Evolutionary conservation across 2,797 vertebrate genomes (phyloP).

Genomic region (Sternarchorhynchus goeldii): DNA sequence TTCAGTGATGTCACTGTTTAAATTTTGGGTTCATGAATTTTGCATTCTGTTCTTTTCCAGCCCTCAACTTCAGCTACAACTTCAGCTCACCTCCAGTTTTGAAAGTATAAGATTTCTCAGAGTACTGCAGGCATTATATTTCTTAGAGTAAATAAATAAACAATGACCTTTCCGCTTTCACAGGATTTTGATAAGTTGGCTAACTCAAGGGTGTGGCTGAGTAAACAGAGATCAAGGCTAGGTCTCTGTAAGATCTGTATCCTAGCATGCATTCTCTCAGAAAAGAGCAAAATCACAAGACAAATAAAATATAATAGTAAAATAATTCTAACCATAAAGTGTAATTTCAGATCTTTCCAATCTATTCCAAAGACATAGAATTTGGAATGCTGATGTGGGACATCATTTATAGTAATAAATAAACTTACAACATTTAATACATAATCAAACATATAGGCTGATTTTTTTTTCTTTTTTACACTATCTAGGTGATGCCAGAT

Average conservation of each 20-base stretch:
- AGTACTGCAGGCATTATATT: conserved; percentile 39
- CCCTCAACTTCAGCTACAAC: no score
- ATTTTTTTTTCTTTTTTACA: neutral
- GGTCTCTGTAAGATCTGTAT: neutral
- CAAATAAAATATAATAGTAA: neutral
- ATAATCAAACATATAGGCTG: neutral
- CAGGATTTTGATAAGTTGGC: conserved; percentile 35
- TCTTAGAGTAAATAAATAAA: conserved; percentile 48
- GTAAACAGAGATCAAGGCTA: conserved; percentile 2
- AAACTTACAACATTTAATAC: neutral
- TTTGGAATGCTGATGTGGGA: no score
- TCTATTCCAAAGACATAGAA: no score
- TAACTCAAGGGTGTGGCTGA: conserved; percentile 26
- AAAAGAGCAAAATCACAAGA: neutral
- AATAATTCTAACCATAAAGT: no score
- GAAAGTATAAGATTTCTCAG: conserved; percentile 29
- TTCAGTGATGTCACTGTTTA: conserved; percentile 12
- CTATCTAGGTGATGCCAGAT: neutral
- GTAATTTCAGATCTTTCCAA: no score
- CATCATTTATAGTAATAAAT: no score
- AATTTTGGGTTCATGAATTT: conserved; percentile 24
- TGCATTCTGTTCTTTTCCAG: conserved; percentile 24
- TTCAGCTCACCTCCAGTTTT: conserved; percentile 24
- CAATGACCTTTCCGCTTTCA: conserved; percentile 36
- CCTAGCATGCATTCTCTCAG: neutral